phyloP scores from a whole-genome alignment of 2,797 vertebrate genomes.

The Arctocebus calabarensis region DNA sequence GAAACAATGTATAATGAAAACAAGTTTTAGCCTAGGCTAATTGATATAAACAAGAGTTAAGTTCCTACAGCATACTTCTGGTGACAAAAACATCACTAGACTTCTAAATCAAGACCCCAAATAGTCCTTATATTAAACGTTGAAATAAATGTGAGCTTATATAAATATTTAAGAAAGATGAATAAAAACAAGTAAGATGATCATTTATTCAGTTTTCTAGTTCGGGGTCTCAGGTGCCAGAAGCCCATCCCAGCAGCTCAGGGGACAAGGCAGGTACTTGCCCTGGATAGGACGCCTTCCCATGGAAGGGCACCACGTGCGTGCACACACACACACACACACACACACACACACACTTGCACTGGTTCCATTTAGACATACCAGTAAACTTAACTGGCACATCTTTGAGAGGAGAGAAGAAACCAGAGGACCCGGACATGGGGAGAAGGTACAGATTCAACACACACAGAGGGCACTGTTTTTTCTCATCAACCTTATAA shows the following conservation, averaged over 20 bases:
- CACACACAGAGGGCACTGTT: not conserved
- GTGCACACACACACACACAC: not conserved
- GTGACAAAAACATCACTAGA: not conserved
- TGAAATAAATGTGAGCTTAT: not conserved
- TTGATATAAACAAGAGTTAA: not conserved
- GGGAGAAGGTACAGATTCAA: not conserved
- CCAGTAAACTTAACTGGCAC: not conserved
- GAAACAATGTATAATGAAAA: not conserved
- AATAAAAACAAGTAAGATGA: not conserved
- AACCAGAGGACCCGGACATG: not conserved
- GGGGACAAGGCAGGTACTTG: not conserved
- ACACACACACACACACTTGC: not conserved
- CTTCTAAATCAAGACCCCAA: not conserved
- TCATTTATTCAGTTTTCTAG: not conserved
- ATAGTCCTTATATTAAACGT: not conserved
- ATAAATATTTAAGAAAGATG: not conserved
- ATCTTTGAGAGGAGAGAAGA: not conserved
- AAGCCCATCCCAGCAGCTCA: not conserved
- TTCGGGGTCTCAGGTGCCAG: not conserved
- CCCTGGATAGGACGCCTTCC: not conserved
- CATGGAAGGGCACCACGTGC: rapidly evolving
- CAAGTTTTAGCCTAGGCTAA: not conserved
- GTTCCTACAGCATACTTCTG: not conserved
- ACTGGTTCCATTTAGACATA: not conserved
- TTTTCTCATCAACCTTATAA: not conserved